phyloP scores from a whole-genome alignment of 2,797 vertebrate genomes.

The Tangara arthus region DNA sequence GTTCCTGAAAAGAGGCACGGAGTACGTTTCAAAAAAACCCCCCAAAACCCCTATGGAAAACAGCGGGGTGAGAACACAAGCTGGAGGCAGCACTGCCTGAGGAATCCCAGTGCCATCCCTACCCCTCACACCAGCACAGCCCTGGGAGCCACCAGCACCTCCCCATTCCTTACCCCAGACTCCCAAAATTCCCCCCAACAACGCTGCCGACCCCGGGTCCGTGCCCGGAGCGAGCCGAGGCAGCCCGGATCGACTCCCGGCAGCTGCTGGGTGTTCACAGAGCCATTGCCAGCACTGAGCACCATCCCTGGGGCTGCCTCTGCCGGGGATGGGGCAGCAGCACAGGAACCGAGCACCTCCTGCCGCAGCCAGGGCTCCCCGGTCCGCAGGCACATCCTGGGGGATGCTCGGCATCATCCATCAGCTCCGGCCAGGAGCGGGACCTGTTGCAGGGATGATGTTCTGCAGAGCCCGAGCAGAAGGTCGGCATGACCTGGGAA shows the following conservation, averaged over 20 bases:
- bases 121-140: accelerated
- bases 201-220: accelerated
- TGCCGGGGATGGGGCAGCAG: background rate
- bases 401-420: background rate
- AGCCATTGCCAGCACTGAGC: background rate
- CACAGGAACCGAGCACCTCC: background rate
- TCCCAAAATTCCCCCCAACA: background rate
- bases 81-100: background rate
- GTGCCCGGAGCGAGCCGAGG: background rate
- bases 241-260: background rate
- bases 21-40: accelerated
- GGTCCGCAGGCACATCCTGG: accelerated
- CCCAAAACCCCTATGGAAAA: background rate
- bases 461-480: background rate
- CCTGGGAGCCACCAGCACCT: background rate
- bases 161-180: background rate
- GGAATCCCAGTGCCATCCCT: background rate
- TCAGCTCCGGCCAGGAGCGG: accelerated
- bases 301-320: background rate
- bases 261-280: background rate
- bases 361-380: background rate
- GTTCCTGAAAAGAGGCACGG: accelerated
- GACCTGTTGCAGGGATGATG: background rate
- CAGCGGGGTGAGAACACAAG: accelerated
- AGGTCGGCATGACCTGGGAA: background rate